Evolutionary conservation across 2,113 vertebrate genomes (phyloP).

Genomic region (Dromaius novaehollandiae): DNA sequence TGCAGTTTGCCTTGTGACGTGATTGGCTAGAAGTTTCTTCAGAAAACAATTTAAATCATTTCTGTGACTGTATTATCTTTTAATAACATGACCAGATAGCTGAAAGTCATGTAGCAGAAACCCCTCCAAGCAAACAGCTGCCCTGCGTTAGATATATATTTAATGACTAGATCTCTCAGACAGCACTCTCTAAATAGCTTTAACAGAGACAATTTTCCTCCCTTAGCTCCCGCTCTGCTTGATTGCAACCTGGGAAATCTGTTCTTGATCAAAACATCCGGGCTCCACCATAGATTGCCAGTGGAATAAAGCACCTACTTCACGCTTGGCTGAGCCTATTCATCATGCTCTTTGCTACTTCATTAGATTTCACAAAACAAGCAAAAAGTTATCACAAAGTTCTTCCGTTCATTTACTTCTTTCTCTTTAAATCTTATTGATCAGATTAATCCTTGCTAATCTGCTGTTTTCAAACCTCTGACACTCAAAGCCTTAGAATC

Average conservation of each 20-base stretch:
- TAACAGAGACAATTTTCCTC: neutral
- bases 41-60: neutral
- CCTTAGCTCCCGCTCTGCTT: neutral
- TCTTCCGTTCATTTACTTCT: neutral
- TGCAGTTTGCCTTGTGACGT: neutral
- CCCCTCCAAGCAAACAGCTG: neutral
- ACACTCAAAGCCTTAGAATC: neutral
- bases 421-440: neutral
- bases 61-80: neutral
- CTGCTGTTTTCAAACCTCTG: neutral
- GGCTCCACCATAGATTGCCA: neutral
- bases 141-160: neutral
- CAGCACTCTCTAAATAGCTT: neutral
- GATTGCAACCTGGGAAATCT: neutral
- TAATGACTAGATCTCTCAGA: neutral
- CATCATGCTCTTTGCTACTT: neutral
- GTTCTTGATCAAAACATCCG: neutral
- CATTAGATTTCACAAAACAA: neutral
- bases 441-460: neutral
- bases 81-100: neutral
- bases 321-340: neutral
- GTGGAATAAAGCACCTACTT: neutral
- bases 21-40: neutral
- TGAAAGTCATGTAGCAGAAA: neutral
- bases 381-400: neutral